Percentiles rank a stretch among this genome's conserved stretches.
phyloP scores from a whole-genome alignment of 2,113 vertebrate species.

The Corythoichthys haematopterus region DNA sequence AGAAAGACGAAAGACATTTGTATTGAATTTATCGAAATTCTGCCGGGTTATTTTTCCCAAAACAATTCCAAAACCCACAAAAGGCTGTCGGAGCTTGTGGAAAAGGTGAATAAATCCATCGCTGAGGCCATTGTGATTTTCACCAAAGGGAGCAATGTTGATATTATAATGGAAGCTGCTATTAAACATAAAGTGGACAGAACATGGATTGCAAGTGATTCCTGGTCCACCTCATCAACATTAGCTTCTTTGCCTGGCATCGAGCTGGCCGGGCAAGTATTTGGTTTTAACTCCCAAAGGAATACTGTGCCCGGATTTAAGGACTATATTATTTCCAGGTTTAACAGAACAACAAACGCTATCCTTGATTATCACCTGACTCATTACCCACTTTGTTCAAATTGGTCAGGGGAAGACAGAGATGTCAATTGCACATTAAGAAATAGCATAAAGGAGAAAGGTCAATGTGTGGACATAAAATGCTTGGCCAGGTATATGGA shows the following conservation, averaged over 20 bases:
- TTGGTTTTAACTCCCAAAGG: slow-evolving; percentile 44
- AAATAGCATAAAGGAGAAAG: neutral
- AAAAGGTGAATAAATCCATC: neutral
- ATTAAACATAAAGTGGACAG: slow-evolving; percentile 24
- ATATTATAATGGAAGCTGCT: slow-evolving; percentile 31
- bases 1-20: slow-evolving; percentile 1
- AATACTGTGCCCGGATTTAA: slow-evolving; percentile 47
- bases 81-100: neutral
- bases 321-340: slow-evolving; percentile 30
- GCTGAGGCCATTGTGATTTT: slow-evolving; percentile 59
- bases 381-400: neutral
- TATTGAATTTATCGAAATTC: slow-evolving; percentile 42
- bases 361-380: neutral
- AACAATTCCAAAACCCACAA: accelerated
- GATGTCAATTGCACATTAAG: neutral
- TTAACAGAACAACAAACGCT: neutral
- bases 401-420: neutral
- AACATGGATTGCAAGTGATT: slow-evolving; percentile 61
- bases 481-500: slow-evolving; percentile 31
- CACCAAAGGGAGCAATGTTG: slow-evolving; percentile 33
- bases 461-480: slow-evolving; percentile 4
- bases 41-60: slow-evolving; percentile 31
- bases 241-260: slow-evolving; percentile 16
- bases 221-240: slow-evolving; percentile 38
- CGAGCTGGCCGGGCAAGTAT: slow-evolving; percentile 26